A percentile compares a stretch with the other conserved stretches of the same genome.
These are phyloP conservation scores for Lepilemur ruficaudatus DNA, from an alignment of 2,797 vertebrate species.

Conservation along the genomic window DNA sequence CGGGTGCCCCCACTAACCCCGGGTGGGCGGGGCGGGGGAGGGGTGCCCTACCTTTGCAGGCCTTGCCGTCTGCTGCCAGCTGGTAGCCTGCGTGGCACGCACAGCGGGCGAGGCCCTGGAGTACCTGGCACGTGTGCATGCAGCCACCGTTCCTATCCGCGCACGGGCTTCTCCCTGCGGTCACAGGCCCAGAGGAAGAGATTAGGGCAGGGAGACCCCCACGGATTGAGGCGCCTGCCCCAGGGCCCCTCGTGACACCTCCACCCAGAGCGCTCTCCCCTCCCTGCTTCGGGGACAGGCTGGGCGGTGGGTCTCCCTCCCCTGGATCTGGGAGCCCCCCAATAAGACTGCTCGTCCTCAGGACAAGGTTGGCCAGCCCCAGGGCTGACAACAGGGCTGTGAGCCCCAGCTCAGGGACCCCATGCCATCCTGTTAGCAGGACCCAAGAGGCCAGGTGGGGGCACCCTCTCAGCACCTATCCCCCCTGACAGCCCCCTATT, in stretches of 20 bases:
- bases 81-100: slow-evolving; percentile 89
- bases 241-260: fast-evolving
- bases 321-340: not conserved
- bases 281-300: not conserved
- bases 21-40: fast-evolving
- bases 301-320: fast-evolving
- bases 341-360: not conserved
- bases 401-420: not conserved
- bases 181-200: fast-evolving
- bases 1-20: too few relatives aligned
- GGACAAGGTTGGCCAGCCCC: not conserved
- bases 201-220: not conserved
- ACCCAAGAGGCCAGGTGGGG: not conserved
- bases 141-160: slow-evolving; percentile 91
- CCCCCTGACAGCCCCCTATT: too few relatives aligned
- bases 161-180: slow-evolving; percentile 90
- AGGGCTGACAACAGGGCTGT: not conserved
- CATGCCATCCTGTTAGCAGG: not conserved
- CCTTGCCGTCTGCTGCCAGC: slow-evolving; percentile 87
- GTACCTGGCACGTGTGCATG: slow-evolving; percentile 89
- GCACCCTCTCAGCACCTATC: not conserved
- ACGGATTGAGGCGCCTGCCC: fast-evolving
- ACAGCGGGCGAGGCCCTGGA: slow-evolving; percentile 86
- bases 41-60: slow-evolving; percentile 88
- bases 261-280: fast-evolving